These are phyloP conservation scores for Coilia nasus DNA, from an alignment of 2,797 vertebrate species.

Conservation along the genomic window DNA sequence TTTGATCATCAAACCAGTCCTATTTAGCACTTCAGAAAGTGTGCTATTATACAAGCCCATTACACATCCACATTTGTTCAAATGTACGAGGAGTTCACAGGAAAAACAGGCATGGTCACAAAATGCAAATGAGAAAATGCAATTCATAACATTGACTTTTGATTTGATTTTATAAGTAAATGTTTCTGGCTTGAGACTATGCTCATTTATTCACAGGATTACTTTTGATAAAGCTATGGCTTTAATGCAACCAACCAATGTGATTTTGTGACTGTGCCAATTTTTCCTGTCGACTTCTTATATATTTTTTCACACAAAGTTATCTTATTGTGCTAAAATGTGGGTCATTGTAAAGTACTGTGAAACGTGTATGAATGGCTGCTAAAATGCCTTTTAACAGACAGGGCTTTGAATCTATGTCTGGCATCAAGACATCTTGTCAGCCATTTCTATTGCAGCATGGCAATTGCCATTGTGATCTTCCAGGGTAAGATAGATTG, in stretches of 20 bases:
- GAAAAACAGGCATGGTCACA: too few species aligned
- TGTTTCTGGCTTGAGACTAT: too few species aligned
- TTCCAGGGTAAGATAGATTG: not conserved
- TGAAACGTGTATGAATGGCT: not conserved
- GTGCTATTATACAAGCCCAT: not conserved
- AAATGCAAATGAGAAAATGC: too few species aligned
- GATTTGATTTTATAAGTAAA: too few species aligned
- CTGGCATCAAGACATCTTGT: not conserved
- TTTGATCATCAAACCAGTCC: not conserved
- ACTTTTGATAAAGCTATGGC: too few species aligned
- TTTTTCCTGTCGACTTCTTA: too few species aligned
- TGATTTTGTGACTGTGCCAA: too few species aligned
- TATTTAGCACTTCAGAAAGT: not conserved
- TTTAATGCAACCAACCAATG: too few species aligned
- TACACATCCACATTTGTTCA: not conserved
- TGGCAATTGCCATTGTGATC: constrained; percentile 45
- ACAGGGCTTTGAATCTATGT: not conserved
- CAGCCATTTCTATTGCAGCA: not conserved
- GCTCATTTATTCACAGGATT: too few species aligned
- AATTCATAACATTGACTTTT: too few species aligned
- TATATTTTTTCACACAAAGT: not conserved
- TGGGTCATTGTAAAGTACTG: not conserved
- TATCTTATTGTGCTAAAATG: not conserved
- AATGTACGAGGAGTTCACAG: too few species aligned
- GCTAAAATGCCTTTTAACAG: not conserved